Evolutionary conservation across 2,797 vertebrate genomes (phyloP).

Genomic region (Coregonus suidteri): DNA sequence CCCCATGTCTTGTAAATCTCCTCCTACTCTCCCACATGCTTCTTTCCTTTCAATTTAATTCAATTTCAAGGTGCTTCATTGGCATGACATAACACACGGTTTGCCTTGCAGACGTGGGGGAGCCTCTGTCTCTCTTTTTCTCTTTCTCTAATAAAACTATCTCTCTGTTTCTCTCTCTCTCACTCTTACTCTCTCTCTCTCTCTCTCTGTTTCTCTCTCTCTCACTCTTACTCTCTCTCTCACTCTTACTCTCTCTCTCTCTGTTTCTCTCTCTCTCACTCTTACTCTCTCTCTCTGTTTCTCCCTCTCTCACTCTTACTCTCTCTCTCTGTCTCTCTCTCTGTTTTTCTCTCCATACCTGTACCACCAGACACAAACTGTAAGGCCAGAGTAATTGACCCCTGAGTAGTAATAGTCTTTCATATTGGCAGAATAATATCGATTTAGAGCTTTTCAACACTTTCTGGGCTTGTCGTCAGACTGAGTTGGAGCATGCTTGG

Average conservation of each 20-base stretch:
- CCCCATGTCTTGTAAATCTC: constrained; percentile 29
- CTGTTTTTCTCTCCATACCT: not conserved
- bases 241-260: not conserved
- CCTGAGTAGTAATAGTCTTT: constrained; percentile 65
- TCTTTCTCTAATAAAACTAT: not conserved
- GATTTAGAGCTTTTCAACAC: constrained; percentile 55
- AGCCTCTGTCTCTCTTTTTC: constrained; percentile 22
- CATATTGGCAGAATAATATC: constrained; percentile 70
- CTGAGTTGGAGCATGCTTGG: constrained; percentile 46
- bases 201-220: too few relatives aligned
- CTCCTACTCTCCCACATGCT: constrained; percentile 33
- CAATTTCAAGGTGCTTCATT: constrained; percentile 50
- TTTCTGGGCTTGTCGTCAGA: constrained; percentile 51
- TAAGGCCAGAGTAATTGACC: constrained; percentile 43
- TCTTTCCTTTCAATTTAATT: constrained; percentile 39
- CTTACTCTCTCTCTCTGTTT: too few relatives aligned
- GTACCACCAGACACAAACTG: not conserved
- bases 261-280: not conserved
- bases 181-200: too few relatives aligned
- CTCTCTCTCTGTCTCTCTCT: not conserved
- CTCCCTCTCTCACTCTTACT: too few relatives aligned
- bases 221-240: too few relatives aligned
- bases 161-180: not conserved
- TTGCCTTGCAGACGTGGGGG: constrained; percentile 31
- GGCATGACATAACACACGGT: constrained; percentile 29